Evolutionary conservation across 2,888 invertebrate genomes (phyloP), one percentile per base, ranked within the genome.

Genomic region (Dynastes hyllus): DNA sequence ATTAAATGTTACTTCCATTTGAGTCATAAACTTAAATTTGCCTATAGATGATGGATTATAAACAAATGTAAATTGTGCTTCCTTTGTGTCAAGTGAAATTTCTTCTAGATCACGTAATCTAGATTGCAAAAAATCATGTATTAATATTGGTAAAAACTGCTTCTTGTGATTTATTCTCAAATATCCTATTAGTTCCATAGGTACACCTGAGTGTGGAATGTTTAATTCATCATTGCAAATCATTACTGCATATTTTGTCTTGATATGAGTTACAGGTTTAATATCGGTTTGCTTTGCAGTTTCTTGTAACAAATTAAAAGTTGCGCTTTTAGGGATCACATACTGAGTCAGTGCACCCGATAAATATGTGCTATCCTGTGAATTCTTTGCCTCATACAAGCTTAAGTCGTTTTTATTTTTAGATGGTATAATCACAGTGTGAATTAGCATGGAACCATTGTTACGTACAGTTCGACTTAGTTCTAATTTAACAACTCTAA

Each of bases 371-470:
- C 93, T 91, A 29, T 93, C 91, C 51, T 93, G 93, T 9, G 91
- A 91, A 22, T 91, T 90, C 81, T 92, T 90, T 40, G 94, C 89
- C 40, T 92, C 92, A 73, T 91, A 89, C 87, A 93, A 92, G 27
- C 89, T 88, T 83, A 90, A 89, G 78, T 92, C 91, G 0, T 91
- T 85, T 1, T 90, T 90, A 27, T 90, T 89, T 45, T 92, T 92
- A 80, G 92, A 88, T 73, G 94, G 92, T 22, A 93, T 91, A 51
- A 95, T 86, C 69, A 94, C 91, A 1, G 95, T 92, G 88, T 97
- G 96, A 86, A 97, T 91, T 86, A 91, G 95, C 66, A 98, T 87
- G 5, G 95, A 95, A 0, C 98, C 98, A 91, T 98, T 98, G 78
- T 93, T 92, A 13, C 95, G 91, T 0, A 95, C 96, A 87, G 92